These are phyloP conservation scores for Sebastes taczanowskii DNA, from an alignment of 2,797 vertebrate genomes.

Conservation along the genomic window DNA sequence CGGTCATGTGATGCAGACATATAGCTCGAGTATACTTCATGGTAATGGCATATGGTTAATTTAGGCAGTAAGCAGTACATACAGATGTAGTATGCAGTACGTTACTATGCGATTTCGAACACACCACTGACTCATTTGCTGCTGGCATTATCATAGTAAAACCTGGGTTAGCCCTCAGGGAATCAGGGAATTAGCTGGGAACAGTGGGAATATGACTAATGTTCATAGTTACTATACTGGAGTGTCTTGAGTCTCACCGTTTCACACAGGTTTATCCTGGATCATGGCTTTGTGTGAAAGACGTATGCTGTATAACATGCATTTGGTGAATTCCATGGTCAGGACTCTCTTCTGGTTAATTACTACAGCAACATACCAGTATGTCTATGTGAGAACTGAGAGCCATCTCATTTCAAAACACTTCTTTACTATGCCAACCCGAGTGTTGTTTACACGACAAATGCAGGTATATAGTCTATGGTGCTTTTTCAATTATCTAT, in stretches of 20 bases:
- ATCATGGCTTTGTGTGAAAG: neutral
- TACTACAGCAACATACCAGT: neutral
- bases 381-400: neutral
- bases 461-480: slow-evolving; percentile 24
- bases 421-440: slow-evolving; percentile 9
- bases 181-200: neutral
- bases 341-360: neutral
- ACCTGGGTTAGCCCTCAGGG: slow-evolving; percentile 5
- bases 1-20: no score
- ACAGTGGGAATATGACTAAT: neutral
- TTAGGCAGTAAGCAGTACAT: no score
- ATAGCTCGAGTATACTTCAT: no score
- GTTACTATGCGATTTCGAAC: no score
- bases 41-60: no score
- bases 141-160: slow-evolving; percentile 3
- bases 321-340: slow-evolving; percentile 2
- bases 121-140: neutral
- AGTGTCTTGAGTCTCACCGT: neutral
- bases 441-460: slow-evolving; percentile 29
- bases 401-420: neutral
- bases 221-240: neutral
- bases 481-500: slow-evolving; percentile 23
- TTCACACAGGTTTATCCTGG: neutral
- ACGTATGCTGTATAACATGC: neutral
- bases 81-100: no score